Evolutionary conservation across 2,113 vertebrate species (phyloP).

Genomic region (Hemiprocne comata): DNA sequence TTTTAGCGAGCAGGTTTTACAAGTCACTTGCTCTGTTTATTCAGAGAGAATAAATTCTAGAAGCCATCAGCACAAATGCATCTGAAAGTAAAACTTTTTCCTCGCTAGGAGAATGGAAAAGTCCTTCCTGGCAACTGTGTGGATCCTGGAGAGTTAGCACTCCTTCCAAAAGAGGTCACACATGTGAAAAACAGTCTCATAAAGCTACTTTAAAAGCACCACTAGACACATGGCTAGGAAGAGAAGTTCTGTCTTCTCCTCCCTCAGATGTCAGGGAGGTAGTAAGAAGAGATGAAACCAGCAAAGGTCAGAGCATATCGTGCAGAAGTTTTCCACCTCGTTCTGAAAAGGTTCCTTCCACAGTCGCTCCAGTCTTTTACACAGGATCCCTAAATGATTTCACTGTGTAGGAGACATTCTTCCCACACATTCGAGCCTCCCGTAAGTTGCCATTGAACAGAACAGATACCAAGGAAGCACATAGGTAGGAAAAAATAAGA

Average conservation of each 20-base stretch:
- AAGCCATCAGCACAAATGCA: neutral
- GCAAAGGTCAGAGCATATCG: neutral
- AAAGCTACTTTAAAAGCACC: neutral
- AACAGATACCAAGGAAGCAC: neutral
- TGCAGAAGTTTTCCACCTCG: neutral
- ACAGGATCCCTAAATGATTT: neutral
- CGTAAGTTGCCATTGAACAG: neutral
- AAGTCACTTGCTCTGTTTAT: neutral
- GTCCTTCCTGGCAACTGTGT: neutral
- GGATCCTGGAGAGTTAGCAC: neutral
- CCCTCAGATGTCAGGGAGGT: neutral
- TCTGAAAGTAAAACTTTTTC: neutral
- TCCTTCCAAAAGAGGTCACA: neutral
- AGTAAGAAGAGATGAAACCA: neutral
- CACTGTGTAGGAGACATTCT: neutral
- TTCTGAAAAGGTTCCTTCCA: neutral
- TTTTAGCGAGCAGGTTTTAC: neutral
- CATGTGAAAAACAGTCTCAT: neutral
- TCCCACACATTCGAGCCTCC: neutral
- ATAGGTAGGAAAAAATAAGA: neutral
- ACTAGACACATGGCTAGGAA: neutral
- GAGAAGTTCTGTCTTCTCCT: neutral
- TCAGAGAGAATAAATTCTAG: neutral
- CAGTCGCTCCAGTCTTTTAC: rapidly evolving
- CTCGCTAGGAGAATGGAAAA: neutral